A percentile compares a stretch with the other conserved stretches of the same genome.
These are phyloP conservation scores for Camponotus pennsylvanicus DNA, from an alignment of 1,140 invertebrate genomes.

Conservation along the genomic window DNA sequence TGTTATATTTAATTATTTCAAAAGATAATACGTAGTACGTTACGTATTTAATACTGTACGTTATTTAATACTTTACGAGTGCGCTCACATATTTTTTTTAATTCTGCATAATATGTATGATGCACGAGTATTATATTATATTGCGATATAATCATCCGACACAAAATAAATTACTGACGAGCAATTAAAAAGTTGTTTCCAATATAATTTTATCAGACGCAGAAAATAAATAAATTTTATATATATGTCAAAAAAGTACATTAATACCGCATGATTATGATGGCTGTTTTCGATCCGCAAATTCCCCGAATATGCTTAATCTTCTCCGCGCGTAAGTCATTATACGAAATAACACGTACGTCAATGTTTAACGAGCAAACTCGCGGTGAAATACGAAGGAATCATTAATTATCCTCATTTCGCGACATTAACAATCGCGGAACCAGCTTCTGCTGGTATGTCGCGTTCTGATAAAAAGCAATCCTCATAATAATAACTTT, in stretches of 20 bases:
- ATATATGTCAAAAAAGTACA: slow-evolving; percentile 10
- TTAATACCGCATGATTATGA: background rate
- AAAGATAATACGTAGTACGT: background rate
- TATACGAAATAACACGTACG: background rate
- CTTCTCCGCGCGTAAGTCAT: background rate
- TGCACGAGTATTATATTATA: background rate
- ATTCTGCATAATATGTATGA: background rate
- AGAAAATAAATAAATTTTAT: slow-evolving; percentile 2
- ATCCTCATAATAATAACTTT: background rate
- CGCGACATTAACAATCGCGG: background rate
- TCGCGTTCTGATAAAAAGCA: background rate
- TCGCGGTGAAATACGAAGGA: background rate
- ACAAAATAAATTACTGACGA: slow-evolving; percentile 13
- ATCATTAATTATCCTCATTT: slow-evolving; percentile 38
- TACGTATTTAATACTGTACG: too few relatives aligned
- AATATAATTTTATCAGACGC: slow-evolving; percentile 26
- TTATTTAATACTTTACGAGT: background rate
- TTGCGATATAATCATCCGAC: background rate
- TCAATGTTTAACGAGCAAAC: slow-evolving; percentile 37
- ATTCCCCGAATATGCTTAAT: slow-evolving; percentile 7
- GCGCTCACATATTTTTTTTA: slow-evolving; percentile 7
- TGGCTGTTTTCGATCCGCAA: background rate
- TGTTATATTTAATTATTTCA: background rate
- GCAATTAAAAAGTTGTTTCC: slow-evolving; percentile 1
- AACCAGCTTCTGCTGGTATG: background rate